Base-by-base conservation (phyloP, 1,140 invertebrate genomes). In the Drosophila ficusphila region DNA sequence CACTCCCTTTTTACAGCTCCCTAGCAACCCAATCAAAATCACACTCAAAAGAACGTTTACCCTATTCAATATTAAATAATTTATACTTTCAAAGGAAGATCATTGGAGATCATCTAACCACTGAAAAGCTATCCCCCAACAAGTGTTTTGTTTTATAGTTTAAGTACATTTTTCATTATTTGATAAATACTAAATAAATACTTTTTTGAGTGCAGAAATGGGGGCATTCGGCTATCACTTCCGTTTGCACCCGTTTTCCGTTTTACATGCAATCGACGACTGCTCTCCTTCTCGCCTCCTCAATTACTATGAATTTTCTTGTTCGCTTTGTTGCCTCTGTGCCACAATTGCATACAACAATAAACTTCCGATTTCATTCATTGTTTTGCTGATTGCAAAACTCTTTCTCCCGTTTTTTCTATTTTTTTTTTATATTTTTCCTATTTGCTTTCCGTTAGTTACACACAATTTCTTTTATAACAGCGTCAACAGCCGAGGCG, bases 331-430 rank as follows among this genome's bases (percentile, higher is more conserved):
- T 6, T 46, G 54, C 39, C n/a, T 34, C 44, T 56, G 56, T 36
- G 41, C 29, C 14, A 51, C 71, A 76, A 62, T 79, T 79, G 48
- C 60, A 76, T 21, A 19, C 67, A 81, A 81, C 77, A 81, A 81
- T 81, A 76, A 81, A 81, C 77, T 81, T 81, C 77, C 77, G 77
- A 81, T 81, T 81, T 81, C 77, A 76, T 81, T 76, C 78, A 79
- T 67, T 78, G 68, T 78, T 65, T 78, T 58, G 46, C 49, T 62
- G 70, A 75, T 75, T 75, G 72, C 72, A 60, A 75, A 75, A 75
- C 72, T 75, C 70, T 75, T 75, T 71, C 38, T 70, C 38, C 14
- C 64, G 27, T 8, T 4, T 48, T 39, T 41, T 29, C 52, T 27
- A 8, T 19, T 52, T 18, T 16, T 64, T 19, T 29, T 39, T 3